phyloP scores from a whole-genome alignment of 1,140 invertebrate genomes.

The Drosophila nigrodunni region DNA sequence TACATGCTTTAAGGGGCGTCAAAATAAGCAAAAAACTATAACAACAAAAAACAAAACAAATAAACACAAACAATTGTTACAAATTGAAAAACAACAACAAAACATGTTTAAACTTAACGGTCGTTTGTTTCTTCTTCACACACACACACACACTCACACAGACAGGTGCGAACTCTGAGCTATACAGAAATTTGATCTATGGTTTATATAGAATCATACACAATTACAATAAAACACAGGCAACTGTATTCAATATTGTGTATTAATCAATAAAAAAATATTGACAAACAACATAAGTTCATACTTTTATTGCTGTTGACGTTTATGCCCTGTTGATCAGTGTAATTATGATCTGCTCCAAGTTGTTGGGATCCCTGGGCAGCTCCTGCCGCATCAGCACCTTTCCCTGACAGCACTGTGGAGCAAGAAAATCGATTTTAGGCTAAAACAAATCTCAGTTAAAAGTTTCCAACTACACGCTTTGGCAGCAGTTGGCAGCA shows the following conservation, averaged over 20 bases:
- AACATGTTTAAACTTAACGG: conserved; percentile 20
- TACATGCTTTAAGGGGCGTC: conserved; percentile 32
- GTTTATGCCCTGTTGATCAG: background rate
- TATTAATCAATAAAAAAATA: conserved; percentile 55
- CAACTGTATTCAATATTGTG: conserved; percentile 39
- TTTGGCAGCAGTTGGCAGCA: too few relatives aligned
- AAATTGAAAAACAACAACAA: conserved; percentile 32
- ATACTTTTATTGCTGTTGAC: background rate
- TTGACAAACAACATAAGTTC: background rate
- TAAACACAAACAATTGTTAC: conserved; percentile 64
- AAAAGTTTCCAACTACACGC: too few relatives aligned
- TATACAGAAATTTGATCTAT: conserved; percentile 15
- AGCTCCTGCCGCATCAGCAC: background rate
- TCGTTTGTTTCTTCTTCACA: conserved; percentile 58
- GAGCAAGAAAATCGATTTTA: background rate
- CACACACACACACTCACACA: conserved; percentile 24
- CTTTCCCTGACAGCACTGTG: conserved; percentile 8
- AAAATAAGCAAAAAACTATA: conserved; percentile 28
- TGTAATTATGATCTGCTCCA: background rate
- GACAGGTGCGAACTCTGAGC: conserved; percentile 11
- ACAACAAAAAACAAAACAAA: conserved; percentile 39
- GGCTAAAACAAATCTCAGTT: background rate
- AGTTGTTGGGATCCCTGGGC: background rate
- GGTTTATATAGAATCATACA: conserved; percentile 24
- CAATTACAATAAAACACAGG: conserved; percentile 26